A percentile compares a stretch with the other conserved stretches of the same genome.
phyloP scores from a whole-genome alignment of 1,140 invertebrate genomes.

The Pissodes strobi region DNA sequence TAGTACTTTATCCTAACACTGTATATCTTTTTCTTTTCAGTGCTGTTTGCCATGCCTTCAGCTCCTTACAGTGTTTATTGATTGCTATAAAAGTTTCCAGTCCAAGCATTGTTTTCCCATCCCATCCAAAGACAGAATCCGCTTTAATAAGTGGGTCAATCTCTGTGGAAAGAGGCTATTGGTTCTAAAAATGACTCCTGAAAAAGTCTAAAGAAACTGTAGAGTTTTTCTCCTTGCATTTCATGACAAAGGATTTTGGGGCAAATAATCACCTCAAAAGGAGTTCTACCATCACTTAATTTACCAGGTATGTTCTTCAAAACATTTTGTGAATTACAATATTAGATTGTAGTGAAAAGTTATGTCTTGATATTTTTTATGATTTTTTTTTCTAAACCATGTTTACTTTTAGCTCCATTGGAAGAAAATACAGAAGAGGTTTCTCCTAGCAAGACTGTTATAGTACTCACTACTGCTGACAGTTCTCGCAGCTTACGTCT shows the following conservation, averaged over 20 bases:
- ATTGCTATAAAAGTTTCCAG: not conserved
- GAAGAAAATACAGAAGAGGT: not conserved
- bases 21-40: no score
- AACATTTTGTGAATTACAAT: no score
- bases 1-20: no score
- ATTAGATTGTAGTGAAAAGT: no score
- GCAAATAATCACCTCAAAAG: not conserved
- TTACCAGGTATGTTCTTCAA: not conserved
- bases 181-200: no score
- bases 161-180: not conserved
- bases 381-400: not conserved
- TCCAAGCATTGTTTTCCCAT: not conserved
- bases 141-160: not conserved
- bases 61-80: not conserved
- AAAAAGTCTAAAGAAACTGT: no score
- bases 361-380: not conserved
- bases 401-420: not conserved
- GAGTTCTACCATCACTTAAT: not conserved
- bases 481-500: no score
- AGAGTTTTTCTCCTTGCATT: not conserved
- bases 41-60: not conserved
- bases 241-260: not conserved
- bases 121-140: not conserved
- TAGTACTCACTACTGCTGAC: not conserved
- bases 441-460: not conserved